These are phyloP conservation scores for Melanotaenia parkinsoni DNA, from an alignment of 2,797 vertebrate genomes.

Conservation along the genomic window DNA sequence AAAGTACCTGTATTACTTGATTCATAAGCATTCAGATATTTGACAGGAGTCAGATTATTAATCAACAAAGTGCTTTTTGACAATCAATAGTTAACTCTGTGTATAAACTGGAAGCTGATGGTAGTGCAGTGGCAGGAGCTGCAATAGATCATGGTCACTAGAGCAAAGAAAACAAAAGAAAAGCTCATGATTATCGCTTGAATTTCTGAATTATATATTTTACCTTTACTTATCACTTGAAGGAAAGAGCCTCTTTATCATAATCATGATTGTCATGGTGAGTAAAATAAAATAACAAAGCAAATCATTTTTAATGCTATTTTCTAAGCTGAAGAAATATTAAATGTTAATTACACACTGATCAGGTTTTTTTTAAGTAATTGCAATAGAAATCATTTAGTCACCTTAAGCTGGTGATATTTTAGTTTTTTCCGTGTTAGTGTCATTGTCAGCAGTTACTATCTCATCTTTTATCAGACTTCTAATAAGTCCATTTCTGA, in stretches of 20 bases:
- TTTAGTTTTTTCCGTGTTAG: not conserved
- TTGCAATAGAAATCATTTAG: not conserved
- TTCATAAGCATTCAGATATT: constrained; percentile 70
- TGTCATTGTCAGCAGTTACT: not conserved
- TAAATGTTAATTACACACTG: not conserved
- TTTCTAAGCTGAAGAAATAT: not conserved
- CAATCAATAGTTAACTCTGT: not conserved
- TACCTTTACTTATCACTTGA: not conserved
- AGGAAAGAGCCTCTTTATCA: not conserved
- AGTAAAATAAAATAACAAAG: not conserved
- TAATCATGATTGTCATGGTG: not conserved
- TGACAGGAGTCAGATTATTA: no score
- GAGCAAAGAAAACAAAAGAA: no score
- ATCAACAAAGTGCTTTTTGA: no score
- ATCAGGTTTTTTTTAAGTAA: no score
- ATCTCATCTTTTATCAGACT: not conserved
- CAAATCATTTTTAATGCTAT: no score
- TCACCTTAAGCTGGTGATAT: not conserved
- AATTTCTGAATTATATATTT: not conserved
- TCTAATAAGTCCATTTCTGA: not conserved
- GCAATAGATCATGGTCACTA: no score
- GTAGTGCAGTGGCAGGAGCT: no score
- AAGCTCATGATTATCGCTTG: no score
- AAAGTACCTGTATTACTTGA: constrained; percentile 82
- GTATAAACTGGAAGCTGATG: not conserved